Conservation (phyloP, 2,113 vertebrate genomes). For the Hydrochoerus hydrochaeris region DNA sequence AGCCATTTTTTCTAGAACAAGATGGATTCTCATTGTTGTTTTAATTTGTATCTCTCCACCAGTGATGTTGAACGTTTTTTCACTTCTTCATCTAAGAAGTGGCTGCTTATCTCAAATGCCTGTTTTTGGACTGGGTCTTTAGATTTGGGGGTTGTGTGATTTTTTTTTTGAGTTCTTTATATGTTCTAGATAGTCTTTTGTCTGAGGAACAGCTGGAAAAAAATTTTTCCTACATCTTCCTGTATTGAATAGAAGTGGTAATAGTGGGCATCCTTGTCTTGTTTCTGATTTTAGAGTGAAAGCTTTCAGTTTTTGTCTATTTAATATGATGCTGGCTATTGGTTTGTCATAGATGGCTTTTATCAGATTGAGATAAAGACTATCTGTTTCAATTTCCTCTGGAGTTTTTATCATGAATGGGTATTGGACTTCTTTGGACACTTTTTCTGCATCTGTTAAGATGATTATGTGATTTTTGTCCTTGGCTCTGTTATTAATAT, state of each 20-base stretch:
- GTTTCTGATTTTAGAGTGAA: background rate
- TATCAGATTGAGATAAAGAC: background rate
- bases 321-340: background rate
- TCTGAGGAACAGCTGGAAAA: background rate
- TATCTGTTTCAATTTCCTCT: background rate
- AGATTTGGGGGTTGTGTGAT: background rate
- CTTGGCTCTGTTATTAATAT: background rate
- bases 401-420: background rate
- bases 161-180: background rate
- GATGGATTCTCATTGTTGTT: background rate
- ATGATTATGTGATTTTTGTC: background rate
- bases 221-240: background rate
- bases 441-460: background rate
- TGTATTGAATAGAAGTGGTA: background rate
- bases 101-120: background rate
- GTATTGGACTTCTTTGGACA: background rate
- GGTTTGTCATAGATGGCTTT: background rate
- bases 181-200: background rate
- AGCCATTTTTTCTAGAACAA: background rate
- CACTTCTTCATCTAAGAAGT: background rate
- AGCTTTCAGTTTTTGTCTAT: background rate
- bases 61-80: background rate
- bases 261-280: background rate
- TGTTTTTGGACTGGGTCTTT: background rate
- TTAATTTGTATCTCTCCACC: background rate